Evolutionary conservation across 2,888 invertebrate species (phyloP).

Genomic region (Stenodema calcarata): DNA sequence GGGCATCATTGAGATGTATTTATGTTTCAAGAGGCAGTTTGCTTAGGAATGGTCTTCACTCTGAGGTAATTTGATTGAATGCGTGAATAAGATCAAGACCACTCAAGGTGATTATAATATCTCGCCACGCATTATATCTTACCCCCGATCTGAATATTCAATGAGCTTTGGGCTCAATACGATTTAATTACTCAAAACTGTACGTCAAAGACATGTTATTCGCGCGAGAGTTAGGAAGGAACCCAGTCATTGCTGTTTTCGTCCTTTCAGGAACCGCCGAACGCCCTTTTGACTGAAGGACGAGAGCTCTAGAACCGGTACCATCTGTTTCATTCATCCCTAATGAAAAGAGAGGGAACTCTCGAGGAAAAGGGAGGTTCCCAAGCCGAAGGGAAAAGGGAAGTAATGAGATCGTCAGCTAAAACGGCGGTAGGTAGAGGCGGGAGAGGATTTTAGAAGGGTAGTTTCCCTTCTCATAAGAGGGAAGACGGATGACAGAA

Average conservation of each 20-base stretch:
- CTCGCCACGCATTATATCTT: too few species aligned
- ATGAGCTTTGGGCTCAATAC: background rate
- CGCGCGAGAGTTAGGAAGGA: background rate
- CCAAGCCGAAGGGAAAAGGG: background rate
- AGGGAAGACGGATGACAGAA: slow-evolving; percentile 39
- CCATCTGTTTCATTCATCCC: slow-evolving; percentile 36
- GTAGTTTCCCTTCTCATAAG: slow-evolving; percentile 3
- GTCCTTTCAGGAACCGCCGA: slow-evolving; percentile 3
- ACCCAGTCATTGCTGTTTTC: background rate
- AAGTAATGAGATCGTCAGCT: slow-evolving; percentile 34
- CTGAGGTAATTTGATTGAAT: too few species aligned
- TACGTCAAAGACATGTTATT: background rate
- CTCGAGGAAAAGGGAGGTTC: background rate
- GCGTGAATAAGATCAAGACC: too few species aligned
- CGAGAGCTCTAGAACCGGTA: background rate
- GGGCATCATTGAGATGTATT: too few species aligned
- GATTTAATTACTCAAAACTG: background rate
- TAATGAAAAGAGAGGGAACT: slow-evolving; percentile 19
- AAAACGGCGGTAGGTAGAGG: background rate
- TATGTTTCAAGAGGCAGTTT: too few species aligned
- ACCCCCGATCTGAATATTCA: too few species aligned
- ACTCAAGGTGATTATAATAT: too few species aligned
- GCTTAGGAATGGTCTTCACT: too few species aligned
- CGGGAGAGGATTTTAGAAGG: slow-evolving; percentile 24
- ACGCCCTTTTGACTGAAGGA: background rate